Evolutionary conservation across 2,797 vertebrate genomes (phyloP).

Genomic region (Poecilia gillii): DNA sequence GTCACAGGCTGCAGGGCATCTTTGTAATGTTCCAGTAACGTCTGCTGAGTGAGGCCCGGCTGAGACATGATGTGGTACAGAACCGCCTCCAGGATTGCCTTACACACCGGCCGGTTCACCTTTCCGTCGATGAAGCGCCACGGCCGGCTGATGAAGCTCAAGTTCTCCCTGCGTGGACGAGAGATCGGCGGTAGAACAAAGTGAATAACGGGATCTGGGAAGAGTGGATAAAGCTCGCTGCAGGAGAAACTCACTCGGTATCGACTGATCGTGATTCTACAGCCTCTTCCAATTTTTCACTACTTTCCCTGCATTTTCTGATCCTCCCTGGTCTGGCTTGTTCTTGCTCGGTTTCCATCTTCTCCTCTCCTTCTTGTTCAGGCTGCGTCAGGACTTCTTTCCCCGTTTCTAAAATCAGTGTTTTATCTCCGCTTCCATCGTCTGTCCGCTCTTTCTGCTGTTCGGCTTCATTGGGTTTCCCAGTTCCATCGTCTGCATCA

Average conservation of each 20-base stretch:
- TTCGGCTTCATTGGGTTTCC: not conserved
- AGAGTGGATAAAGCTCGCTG: no score
- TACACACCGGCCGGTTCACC: conserved; percentile 90
- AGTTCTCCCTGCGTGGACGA: conserved; percentile 17
- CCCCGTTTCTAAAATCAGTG: not conserved
- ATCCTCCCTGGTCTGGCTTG: not conserved
- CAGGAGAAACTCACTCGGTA: conserved; percentile 42
- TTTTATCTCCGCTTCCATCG: not conserved
- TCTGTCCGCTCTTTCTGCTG: not conserved
- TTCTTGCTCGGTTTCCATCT: conserved; percentile 6
- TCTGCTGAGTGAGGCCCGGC: conserved; percentile 84
- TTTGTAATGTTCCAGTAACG: conserved; percentile 86
- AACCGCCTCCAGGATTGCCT: conserved; percentile 93
- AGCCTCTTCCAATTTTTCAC: conserved; percentile 5
- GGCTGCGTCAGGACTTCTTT: not conserved
- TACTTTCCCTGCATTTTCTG: not conserved
- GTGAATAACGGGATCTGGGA: not conserved
- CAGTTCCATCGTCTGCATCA: not conserved
- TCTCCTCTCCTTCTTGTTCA: not conserved
- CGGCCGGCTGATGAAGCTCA: conserved; percentile 89
- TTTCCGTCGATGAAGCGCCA: conserved; percentile 93
- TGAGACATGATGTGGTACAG: conserved; percentile 91
- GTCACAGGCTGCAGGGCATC: conserved; percentile 88
- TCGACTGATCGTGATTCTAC: not conserved
- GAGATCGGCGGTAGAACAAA: not conserved